These are phyloP conservation scores for Tetraodon nigroviridis DNA, from an alignment of 2,113 vertebrate species.

Conservation along the genomic window DNA sequence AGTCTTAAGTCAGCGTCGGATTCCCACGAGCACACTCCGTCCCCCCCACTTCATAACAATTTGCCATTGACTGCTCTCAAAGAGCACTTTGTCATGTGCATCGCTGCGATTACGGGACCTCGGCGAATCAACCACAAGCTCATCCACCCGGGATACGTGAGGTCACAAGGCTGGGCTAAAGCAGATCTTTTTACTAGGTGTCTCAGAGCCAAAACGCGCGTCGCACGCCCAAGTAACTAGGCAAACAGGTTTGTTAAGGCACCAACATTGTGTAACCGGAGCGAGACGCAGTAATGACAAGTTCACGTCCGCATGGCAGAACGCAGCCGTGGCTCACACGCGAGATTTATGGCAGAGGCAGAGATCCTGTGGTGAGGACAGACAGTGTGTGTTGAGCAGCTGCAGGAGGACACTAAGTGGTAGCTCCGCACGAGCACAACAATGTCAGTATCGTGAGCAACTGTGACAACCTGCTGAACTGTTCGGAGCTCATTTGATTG, in stretches of 20 bases:
- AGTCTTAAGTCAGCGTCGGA: slow-evolving; percentile 41
- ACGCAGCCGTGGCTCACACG: slow-evolving; percentile 46
- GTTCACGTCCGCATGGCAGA: slow-evolving; percentile 64
- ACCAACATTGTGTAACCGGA: slow-evolving; percentile 52
- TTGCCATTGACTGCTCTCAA: slow-evolving; percentile 57
- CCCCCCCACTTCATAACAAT: slow-evolving; percentile 40
- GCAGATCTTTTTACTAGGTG: slow-evolving; percentile 25
- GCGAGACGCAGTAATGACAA: slow-evolving; percentile 56
- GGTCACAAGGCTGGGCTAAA: slow-evolving; percentile 54
- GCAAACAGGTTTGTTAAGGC: slow-evolving; percentile 62
- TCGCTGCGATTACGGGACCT: slow-evolving; percentile 45
- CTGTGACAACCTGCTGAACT: slow-evolving; percentile 29
- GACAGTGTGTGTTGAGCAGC: slow-evolving; percentile 38
- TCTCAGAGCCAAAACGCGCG: slow-evolving; percentile 27
- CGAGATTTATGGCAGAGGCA: slow-evolving; percentile 47
- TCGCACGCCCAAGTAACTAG: slow-evolving; percentile 44
- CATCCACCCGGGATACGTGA: slow-evolving; percentile 42
- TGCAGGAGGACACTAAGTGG: slow-evolving; percentile 9
- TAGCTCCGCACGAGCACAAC: slow-evolving; percentile 15
- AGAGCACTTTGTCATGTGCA: slow-evolving; percentile 66
- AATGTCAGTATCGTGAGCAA: slow-evolving; percentile 44
- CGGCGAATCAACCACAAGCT: slow-evolving; percentile 49
- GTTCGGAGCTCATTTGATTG: slow-evolving; percentile 20
- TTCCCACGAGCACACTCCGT: slow-evolving; percentile 54
- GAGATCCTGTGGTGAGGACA: slow-evolving; percentile 48